Conservation (phyloP, 2,797 vertebrate species). For the Leuciscus waleckii region DNA sequence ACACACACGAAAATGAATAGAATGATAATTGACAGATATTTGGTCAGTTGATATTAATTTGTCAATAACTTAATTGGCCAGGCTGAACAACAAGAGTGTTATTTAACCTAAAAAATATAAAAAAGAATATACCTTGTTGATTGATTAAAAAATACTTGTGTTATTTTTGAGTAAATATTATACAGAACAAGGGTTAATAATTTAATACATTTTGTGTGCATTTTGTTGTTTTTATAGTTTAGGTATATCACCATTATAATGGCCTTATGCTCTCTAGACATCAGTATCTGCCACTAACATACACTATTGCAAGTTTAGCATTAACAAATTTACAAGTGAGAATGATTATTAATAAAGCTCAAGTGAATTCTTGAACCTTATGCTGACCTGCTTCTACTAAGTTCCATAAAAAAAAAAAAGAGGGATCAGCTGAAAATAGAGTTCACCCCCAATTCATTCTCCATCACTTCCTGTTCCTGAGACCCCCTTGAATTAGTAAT, state of each 20-base stretch:
- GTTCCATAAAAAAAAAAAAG: neutral
- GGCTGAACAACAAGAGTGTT: too few species aligned
- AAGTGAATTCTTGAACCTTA: neutral
- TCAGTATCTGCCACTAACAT: neutral
- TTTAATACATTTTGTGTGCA: too few species aligned
- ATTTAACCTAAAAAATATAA: too few species aligned
- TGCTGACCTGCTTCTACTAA: slow-evolving; percentile 18
- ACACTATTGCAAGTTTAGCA: neutral
- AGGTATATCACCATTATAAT: neutral
- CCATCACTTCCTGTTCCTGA: slow-evolving; percentile 29
- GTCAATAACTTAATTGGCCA: too few species aligned
- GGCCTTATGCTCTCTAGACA: neutral
- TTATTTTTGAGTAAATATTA: too few species aligned
- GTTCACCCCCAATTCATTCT: neutral
- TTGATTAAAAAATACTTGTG: too few species aligned
- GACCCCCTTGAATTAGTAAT: slow-evolving; percentile 74
- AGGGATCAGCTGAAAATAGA: slow-evolving; percentile 41
- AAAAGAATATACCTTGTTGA: too few species aligned
- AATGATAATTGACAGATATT: too few species aligned
- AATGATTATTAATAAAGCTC: neutral
- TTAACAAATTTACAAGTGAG: neutral
- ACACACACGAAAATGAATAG: too few species aligned
- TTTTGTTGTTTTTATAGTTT: too few species aligned
- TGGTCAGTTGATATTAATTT: too few species aligned
- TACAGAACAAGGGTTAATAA: too few species aligned